Evolutionary conservation across 2,113 vertebrate species (phyloP), one percentile per base, ranked within the genome.

Genomic region (Chaenogobius annularis): DNA sequence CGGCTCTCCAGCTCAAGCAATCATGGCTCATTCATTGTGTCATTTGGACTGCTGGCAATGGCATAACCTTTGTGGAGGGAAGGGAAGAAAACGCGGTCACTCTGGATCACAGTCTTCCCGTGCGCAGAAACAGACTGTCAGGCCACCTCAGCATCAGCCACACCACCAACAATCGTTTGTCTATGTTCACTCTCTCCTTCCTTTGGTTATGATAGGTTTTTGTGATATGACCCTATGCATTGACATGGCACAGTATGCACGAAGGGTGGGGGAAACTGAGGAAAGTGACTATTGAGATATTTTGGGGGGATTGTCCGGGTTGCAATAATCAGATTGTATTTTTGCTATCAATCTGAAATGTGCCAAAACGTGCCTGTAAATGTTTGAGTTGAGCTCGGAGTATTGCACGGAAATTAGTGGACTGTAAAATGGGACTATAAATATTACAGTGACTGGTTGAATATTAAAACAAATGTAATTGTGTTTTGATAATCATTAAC

Each of bases 41-140:
- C 97, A 78, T 96, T 94, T 83, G 93, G 95, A 92, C 95, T 96
- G 92, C 96, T 96, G 92, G 96, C 96, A 84, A 96, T 92, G 90
- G 95, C 96, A 64, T 96, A 96, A 92, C 97, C 97, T 88, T 96
- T 95, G 90, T 73, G 73, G 86, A 68, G 90, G 83, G 87, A 81
- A 89, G 68, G 88, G 81, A 76, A 87, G 87, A 88, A 83, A 88
- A 89, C 84, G 37, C 83, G 87, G 89, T 93, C 90, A 90, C 85
- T 91, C 83, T 86, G 75, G 86, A 92, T 93, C 82, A 92, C 86
- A 62, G 80, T 91, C 89, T 88, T 68, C 73, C 85, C 75, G 66
- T 81, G 85, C 88, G 85, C 89, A 91, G 87, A 90, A 90, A 89
- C 89, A 87, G 87, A 91, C 82, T 92, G 92, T 93, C 93, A 90